Base-by-base conservation (phyloP, 2,888 invertebrate species). In the Petrophora chlorosata region DNA sequence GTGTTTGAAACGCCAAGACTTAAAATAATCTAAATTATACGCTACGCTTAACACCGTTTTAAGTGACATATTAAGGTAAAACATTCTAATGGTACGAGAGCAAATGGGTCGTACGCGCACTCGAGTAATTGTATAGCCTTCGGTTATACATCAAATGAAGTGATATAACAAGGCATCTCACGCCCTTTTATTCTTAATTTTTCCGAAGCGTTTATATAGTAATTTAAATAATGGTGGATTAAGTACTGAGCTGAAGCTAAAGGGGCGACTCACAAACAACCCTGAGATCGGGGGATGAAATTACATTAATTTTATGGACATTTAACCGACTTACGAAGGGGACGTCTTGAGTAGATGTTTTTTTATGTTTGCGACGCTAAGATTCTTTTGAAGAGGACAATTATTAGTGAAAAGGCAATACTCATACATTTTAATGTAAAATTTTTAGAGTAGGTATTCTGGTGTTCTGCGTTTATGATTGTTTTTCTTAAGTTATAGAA, bases 201-300 rank as follows among this genome's bases (percentile, higher is more conserved):
- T 61, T 54, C 43, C 48, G 45, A 61, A 60, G 54, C 57, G 53
- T 61, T 59, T 59, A 56, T 61, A 57, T 52, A 56, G 61, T 56
- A 64, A 74, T 77, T 78, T 77, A 70, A 77, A 78, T 78, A 78
- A 77, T 76, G 68, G 61, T 54, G 59, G 65, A 71, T 76, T 71
- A 73, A 70, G 56, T 56, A 55, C 46, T 49, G 61, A 53, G 56
- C 53, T 9, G 10, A 10, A 3, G 58, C 41, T 41, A 52, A 45
- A 55, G 55, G 58, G 56, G 51, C 45, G 40, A 34, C 15, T 34
- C 33, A 22, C 28, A 22, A 19, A 13, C 32, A 39, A 28, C 32
- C n/a, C 19, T 19, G 39, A 19, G 26, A 13, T 12, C 16, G 33
- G 38, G 38, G 40, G 52, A 43, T 34, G 32, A 51, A 63, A 63